Evolutionary conservation across 2,797 vertebrate genomes (phyloP).

Genomic region (Molossus alvarezi): DNA sequence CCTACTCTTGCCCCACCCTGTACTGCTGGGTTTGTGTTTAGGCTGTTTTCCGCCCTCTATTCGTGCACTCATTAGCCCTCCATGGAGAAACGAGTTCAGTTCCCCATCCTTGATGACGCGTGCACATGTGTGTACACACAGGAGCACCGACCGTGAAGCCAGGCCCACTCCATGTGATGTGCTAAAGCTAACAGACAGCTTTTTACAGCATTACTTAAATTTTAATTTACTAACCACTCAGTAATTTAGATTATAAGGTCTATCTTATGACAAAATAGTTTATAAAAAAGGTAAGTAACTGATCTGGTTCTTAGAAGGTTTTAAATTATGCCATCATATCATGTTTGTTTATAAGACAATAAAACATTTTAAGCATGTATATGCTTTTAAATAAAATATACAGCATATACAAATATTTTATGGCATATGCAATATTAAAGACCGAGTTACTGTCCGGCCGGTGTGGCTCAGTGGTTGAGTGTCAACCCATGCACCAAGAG

Average conservation of each 20-base stretch:
- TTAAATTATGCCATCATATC: not conserved
- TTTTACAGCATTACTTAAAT: not conserved
- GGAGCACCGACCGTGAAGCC: not conserved
- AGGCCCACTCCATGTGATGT: not conserved
- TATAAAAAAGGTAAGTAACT: not conserved
- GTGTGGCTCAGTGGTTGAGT: no score
- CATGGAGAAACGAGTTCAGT: not conserved
- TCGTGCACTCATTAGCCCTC: not conserved
- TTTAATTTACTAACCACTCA: not conserved
- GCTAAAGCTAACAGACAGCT: not conserved
- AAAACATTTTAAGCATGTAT: not conserved
- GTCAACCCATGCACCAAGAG: no score
- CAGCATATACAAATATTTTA: not conserved
- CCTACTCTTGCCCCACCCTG: not conserved
- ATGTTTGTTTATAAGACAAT: constrained; percentile 19
- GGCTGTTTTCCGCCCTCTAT: not conserved
- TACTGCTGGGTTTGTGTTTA: not conserved
- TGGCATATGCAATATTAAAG: not conserved
- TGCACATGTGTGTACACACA: not conserved
- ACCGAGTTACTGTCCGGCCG: not conserved
- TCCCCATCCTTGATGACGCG: not conserved
- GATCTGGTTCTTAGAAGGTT: not conserved
- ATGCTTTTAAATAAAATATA: constrained; percentile 7
- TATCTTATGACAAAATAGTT: not conserved
- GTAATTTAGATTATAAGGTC: not conserved